A percentile compares a stretch with the other conserved stretches of the same genome.
These are phyloP conservation scores for Sanderia malayensis DNA, from an alignment of 30 jellyfish, hydroid and myxozoan genomes.

Conservation along the genomic window DNA sequence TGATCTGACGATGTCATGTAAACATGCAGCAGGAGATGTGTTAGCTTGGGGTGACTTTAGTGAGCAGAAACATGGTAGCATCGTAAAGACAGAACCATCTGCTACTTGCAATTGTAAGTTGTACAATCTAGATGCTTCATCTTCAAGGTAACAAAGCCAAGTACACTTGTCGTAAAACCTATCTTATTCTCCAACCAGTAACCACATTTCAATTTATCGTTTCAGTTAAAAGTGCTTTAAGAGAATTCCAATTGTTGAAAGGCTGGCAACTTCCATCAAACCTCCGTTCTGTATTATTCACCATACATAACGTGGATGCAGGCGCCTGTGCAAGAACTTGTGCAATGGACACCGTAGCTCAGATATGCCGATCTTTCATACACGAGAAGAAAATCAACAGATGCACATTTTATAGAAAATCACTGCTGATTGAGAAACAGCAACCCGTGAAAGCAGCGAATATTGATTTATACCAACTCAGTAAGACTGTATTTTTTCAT, in stretches of 20 bases:
- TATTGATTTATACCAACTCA: slow-evolving; percentile 61
- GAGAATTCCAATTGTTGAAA: slow-evolving; percentile 66
- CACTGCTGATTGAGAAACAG: slow-evolving; percentile 51
- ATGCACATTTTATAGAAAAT: slow-evolving; percentile 58
- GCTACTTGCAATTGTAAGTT: slow-evolving; percentile 87
- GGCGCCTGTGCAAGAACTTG: slow-evolving; percentile 46
- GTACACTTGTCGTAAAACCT: no score
- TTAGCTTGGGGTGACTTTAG: slow-evolving; percentile 96
- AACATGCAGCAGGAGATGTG: slow-evolving; percentile 75
- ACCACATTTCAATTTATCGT: no score
- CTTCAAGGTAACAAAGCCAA: no score
- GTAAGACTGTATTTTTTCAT: no score
- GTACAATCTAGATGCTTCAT: no score
- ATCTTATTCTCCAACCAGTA: no score
- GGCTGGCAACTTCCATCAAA: slow-evolving; percentile 64
- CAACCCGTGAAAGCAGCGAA: slow-evolving; percentile 39
- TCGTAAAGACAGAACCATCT: slow-evolving; percentile 68
- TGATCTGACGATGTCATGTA: slow-evolving; percentile 68
- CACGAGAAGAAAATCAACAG: slow-evolving; percentile 21
- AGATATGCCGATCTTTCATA: slow-evolving; percentile 79
- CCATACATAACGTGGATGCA: slow-evolving; percentile 18
- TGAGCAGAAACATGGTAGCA: slow-evolving; percentile 56
- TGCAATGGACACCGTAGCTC: slow-evolving; percentile 15
- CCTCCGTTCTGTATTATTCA: slow-evolving; percentile 30
- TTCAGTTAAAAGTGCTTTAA: slow-evolving; percentile 48